phyloP scores from a whole-genome alignment of 2,113 vertebrate genomes.

The Onychostoma macrolepis region DNA sequence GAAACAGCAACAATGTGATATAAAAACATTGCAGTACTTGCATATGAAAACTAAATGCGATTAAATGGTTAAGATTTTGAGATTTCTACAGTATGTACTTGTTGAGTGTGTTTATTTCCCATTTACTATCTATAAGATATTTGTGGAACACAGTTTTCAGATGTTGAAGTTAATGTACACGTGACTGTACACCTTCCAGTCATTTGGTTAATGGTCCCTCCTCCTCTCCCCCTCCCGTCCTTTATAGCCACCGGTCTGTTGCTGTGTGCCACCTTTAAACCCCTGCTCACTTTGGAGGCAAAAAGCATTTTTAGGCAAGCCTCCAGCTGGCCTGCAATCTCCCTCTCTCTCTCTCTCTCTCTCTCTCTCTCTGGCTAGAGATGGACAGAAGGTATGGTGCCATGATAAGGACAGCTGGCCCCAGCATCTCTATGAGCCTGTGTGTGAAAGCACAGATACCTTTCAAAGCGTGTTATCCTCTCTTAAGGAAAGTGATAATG shows the following conservation, averaged over 20 bases:
- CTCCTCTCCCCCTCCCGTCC: neutral
- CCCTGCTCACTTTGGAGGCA: constrained; percentile 32
- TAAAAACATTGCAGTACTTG: neutral
- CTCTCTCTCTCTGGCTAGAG: constrained; percentile 65
- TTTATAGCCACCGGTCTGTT: constrained; percentile 26
- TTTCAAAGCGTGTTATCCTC: constrained; percentile 78
- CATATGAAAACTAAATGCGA: neutral
- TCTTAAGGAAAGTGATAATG: constrained; percentile 62
- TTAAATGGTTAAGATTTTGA: neutral
- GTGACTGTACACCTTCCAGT: constrained; percentile 16
- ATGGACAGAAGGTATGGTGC: constrained; percentile 71
- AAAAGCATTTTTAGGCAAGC: constrained; percentile 47
- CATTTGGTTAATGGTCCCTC: constrained; percentile 13
- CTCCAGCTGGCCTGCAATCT: constrained; percentile 57
- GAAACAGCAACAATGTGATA: constrained; percentile 51
- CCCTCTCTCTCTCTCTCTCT: constrained; percentile 36
- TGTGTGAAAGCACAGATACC: constrained; percentile 78
- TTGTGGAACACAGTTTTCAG: neutral
- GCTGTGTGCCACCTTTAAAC: constrained; percentile 45
- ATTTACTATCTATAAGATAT: neutral
- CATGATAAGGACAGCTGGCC: constrained; percentile 80
- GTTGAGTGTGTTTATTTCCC: neutral
- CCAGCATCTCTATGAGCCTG: constrained; percentile 71
- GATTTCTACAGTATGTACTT: neutral
- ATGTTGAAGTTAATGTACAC: neutral